These are phyloP conservation scores for Pseudanteris insignis DNA, from an alignment of 2,888 invertebrate species.

Conservation along the genomic window DNA sequence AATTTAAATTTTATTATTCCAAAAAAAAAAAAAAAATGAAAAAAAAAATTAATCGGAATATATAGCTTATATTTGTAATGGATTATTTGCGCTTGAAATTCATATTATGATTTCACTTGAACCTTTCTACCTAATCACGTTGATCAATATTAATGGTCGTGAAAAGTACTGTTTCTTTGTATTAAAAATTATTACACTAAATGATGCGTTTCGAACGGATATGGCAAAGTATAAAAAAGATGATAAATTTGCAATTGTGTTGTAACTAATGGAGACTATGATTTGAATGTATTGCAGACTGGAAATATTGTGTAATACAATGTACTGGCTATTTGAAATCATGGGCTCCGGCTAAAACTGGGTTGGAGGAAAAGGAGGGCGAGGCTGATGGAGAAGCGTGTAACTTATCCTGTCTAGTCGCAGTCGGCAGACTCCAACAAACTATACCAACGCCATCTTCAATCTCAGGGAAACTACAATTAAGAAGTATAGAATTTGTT, in stretches of 20 bases:
- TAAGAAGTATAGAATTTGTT: constrained; percentile 77
- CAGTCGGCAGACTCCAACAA: constrained; percentile 81
- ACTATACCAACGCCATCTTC: constrained; percentile 55
- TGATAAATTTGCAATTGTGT: constrained; percentile 13
- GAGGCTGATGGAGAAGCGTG: constrained; percentile 72
- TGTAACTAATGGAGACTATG: constrained; percentile 13
- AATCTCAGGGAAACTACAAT: constrained; percentile 65
- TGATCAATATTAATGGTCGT: no score
- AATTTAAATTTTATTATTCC: no score
- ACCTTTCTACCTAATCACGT: no score
- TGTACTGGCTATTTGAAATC: constrained; percentile 94
- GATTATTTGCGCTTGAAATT: no score
- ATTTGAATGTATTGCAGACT: constrained; percentile 68
- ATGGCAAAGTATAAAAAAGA: background rate
- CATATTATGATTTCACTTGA: no score
- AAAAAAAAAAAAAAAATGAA: no score
- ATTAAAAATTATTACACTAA: no score
- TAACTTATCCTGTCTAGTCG: constrained; percentile 87
- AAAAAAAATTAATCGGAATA: no score
- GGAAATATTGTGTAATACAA: constrained; percentile 88
- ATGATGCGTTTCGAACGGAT: no score
- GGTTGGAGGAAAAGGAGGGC: constrained; percentile 74
- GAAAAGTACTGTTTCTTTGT: no score
- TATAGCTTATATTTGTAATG: no score
- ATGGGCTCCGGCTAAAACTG: constrained; percentile 84